Conservation (phyloP, 2,113 vertebrate genomes). For the Oostethus manadensis region DNA sequence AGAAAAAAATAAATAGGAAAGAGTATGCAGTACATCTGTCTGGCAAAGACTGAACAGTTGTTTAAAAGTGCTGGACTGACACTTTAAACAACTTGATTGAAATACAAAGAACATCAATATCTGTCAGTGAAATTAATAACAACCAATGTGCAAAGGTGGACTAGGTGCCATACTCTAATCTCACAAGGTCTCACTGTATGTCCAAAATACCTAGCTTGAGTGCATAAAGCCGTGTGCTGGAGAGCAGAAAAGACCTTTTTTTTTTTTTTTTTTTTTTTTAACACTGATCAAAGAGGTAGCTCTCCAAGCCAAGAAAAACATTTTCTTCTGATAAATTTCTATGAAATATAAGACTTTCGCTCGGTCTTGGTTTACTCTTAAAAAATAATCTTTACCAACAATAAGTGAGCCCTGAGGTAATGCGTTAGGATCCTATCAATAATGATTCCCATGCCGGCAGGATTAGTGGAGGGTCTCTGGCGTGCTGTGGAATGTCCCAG, state of each 20-base stretch:
- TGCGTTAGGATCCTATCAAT: conserved; percentile 74
- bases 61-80: background rate
- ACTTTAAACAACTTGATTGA: background rate
- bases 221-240: conserved; percentile 30
- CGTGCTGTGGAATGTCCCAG: conserved; percentile 67
- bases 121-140: conserved; percentile 30
- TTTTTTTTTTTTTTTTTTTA: conserved; percentile 69
- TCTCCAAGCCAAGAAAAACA: conserved; percentile 74
- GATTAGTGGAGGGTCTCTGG: conserved; percentile 69
- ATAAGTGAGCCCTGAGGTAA: conserved; percentile 73
- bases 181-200: conserved; percentile 16
- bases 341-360: conserved; percentile 69
- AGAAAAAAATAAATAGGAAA: conserved; percentile 10
- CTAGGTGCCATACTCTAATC: conserved; percentile 22
- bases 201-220: conserved; percentile 33
- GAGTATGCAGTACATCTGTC: conserved; percentile 12
- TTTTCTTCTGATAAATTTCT: conserved; percentile 78
- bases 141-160: conserved; percentile 23
- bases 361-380: conserved; percentile 74
- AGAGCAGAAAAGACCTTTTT: conserved; percentile 45
- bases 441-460: conserved; percentile 74
- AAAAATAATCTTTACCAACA: conserved; percentile 78
- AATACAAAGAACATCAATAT: conserved; percentile 4
- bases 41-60: conserved; percentile 6
- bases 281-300: conserved; percentile 65